Conservation (phyloP, 2,797 vertebrate genomes). For the Sphenopsis melanotis region DNA sequence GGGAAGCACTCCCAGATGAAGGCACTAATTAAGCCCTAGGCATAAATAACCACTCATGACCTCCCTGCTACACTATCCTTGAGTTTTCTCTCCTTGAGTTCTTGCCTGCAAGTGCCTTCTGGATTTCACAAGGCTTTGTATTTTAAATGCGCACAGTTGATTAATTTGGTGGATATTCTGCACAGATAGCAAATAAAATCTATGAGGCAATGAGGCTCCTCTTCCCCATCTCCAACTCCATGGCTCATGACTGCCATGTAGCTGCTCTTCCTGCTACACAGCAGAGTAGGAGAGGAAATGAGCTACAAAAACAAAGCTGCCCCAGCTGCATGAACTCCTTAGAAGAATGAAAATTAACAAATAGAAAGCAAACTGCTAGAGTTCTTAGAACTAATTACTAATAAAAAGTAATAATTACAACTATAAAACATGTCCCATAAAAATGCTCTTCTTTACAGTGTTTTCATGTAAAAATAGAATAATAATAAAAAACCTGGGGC, state of each 20-base stretch:
- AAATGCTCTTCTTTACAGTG: neutral
- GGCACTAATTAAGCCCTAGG: neutral
- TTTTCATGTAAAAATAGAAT: neutral
- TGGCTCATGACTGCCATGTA: accelerated
- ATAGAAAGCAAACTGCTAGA: neutral
- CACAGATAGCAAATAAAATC: neutral
- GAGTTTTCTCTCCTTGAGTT: neutral
- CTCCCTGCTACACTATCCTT: neutral
- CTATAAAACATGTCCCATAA: neutral
- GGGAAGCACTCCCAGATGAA: neutral
- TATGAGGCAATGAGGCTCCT: neutral
- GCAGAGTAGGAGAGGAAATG: neutral
- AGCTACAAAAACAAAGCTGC: neutral
- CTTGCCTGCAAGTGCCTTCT: neutral
- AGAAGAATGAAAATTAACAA: conserved; percentile 14
- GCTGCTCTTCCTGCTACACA: neutral
- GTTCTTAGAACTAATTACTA: neutral
- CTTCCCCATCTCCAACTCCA: neutral
- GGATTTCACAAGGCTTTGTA: neutral
- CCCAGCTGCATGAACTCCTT: neutral
- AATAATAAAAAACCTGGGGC: neutral
- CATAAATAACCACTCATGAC: neutral
- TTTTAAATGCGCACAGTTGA: neutral
- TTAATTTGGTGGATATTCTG: neutral
- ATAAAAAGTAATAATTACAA: neutral